A percentile compares a stretch with the other conserved stretches of the same genome.
Conservation (phyloP, 2,888 invertebrate genomes). For the Latheticus oryzae region DNA sequence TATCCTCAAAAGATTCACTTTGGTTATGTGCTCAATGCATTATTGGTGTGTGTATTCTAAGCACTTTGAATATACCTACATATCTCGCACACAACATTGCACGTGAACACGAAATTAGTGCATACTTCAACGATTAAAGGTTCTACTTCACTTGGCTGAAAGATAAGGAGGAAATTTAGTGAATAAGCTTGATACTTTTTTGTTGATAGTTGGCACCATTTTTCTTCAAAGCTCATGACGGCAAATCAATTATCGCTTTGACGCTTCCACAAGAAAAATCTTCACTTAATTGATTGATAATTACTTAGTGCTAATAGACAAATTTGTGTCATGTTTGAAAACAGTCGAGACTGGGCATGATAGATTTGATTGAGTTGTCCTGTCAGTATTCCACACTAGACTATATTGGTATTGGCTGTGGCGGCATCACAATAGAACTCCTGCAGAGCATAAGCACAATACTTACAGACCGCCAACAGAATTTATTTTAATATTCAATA, state of each 20-base stretch:
- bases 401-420: conserved; percentile 24
- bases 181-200: conserved; percentile 20
- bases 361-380: conserved; percentile 42
- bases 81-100: conserved; percentile 35
- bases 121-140: conserved; percentile 26
- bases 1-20: conserved; percentile 11
- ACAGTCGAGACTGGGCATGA: conserved; percentile 25
- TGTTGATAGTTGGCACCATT: conserved; percentile 28
- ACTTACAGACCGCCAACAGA: conserved; percentile 33
- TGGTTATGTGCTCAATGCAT: conserved; percentile 38
- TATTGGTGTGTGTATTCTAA: conserved; percentile 43
- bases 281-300: conserved; percentile 31
- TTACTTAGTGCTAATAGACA: conserved; percentile 34
- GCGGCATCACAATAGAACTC: conserved; percentile 34
- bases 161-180: conserved; percentile 27
- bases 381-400: conserved; percentile 32
- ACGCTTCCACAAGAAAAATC: conserved; percentile 5
- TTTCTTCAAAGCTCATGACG: conserved; percentile 31
- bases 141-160: conserved; percentile 20
- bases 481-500: conserved; percentile 26
- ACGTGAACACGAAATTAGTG: conserved; percentile 40
- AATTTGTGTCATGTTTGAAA: conserved; percentile 41
- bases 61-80: conserved; percentile 35
- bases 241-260: conserved; percentile 16
- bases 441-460: conserved; percentile 33